Evolutionary conservation across 2,113 vertebrate genomes (phyloP).

Genomic region (Rhizomys pruinosus): DNA sequence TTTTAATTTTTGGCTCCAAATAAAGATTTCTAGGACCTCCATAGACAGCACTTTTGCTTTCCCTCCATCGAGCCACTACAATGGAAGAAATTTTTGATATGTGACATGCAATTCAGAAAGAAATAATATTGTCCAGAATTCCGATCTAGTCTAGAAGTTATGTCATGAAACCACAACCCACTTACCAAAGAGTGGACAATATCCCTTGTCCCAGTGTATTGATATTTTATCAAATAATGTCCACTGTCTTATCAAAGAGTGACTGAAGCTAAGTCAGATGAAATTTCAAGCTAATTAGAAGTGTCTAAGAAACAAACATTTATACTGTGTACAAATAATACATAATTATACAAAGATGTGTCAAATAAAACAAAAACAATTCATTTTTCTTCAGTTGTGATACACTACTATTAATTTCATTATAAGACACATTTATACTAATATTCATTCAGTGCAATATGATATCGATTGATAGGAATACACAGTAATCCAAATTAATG

Average conservation of each 20-base stretch:
- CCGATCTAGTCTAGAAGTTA: background rate
- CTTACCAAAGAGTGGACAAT: background rate
- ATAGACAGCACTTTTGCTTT: fast-evolving
- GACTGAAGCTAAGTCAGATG: background rate
- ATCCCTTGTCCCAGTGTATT: background rate
- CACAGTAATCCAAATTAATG: background rate
- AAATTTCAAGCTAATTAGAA: background rate
- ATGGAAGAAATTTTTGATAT: background rate
- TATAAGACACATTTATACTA: background rate
- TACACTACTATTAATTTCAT: background rate
- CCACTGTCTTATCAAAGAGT: background rate
- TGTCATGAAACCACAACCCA: background rate
- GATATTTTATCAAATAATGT: background rate
- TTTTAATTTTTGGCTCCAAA: background rate
- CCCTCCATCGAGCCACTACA: background rate
- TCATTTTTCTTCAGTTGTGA: background rate
- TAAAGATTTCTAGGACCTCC: background rate
- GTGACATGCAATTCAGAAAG: background rate
- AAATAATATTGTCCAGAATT: background rate
- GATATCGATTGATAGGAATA: background rate
- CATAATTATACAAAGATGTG: background rate
- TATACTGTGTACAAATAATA: background rate
- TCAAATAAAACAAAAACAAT: background rate
- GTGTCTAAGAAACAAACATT: background rate
- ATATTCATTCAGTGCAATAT: background rate